phyloP scores from a whole-genome alignment of 2,797 vertebrate genomes.

The Enteromius thamalakanensis region DNA sequence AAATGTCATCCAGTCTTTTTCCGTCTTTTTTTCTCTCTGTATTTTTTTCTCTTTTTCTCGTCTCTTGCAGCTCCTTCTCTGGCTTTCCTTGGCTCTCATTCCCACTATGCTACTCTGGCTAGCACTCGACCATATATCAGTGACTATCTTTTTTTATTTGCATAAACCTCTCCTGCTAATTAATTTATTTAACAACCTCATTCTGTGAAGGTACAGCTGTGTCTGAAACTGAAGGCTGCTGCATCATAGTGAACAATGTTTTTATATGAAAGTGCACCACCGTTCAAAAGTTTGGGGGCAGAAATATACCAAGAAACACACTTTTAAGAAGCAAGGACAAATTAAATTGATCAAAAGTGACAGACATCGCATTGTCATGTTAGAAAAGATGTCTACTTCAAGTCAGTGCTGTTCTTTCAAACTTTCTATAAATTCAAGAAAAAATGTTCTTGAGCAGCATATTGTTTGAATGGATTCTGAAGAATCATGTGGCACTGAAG shows the following conservation, averaged over 20 bases:
- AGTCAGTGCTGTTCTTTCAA: neutral
- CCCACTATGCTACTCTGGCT: slow-evolving; percentile 86
- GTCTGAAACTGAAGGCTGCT: slow-evolving; percentile 12
- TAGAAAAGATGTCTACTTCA: neutral
- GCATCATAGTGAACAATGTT: neutral
- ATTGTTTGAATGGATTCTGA: neutral
- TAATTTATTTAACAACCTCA: slow-evolving; percentile 14
- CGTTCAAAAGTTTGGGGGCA: neutral
- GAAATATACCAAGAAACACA: no score
- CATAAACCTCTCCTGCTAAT: slow-evolving; percentile 55
- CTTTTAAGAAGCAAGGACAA: neutral
- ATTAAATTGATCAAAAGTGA: neutral
- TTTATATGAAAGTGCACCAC: neutral
- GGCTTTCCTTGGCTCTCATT: slow-evolving; percentile 86
- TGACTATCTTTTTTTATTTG: slow-evolving; percentile 78
- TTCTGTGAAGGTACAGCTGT: slow-evolving; percentile 16
- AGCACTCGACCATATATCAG: slow-evolving; percentile 84
- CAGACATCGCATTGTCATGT: neutral
- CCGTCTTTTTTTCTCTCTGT: slow-evolving; percentile 64
- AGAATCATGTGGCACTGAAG: neutral
- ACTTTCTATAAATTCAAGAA: neutral
- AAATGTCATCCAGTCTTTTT: slow-evolving; percentile 69
- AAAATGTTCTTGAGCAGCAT: neutral
- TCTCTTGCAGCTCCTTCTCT: slow-evolving; percentile 81
- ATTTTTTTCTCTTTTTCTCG: slow-evolving; percentile 54